A percentile compares a stretch with the other conserved stretches of the same genome.
phyloP scores from a whole-genome alignment of 2,888 invertebrate genomes.

The Platerodrilus igneus region DNA sequence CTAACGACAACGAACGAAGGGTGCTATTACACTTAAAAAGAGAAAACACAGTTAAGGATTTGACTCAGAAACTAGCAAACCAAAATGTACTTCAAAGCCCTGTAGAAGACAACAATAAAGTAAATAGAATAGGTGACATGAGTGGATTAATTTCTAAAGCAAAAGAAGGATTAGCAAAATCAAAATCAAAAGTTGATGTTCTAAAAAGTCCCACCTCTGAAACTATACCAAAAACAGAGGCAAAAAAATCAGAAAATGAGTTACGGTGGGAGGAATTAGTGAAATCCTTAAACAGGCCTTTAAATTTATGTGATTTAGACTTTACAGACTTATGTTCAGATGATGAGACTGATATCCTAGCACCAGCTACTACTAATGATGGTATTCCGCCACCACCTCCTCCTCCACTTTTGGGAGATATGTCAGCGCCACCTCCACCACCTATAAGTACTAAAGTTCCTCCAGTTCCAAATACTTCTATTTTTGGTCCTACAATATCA shows the following conservation, averaged over 20 bases:
- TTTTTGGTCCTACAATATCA: conserved; percentile 45
- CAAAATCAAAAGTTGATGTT: conserved; percentile 76
- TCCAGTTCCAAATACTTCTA: conserved; percentile 48
- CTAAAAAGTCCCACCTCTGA: conserved; percentile 67
- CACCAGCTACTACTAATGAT: conserved; percentile 60
- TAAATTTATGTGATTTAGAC: conserved; percentile 90
- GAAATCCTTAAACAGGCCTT: conserved; percentile 54
- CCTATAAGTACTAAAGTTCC: conserved; percentile 48
- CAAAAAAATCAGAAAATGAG: conserved; percentile 88
- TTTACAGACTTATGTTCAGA: conserved; percentile 89
- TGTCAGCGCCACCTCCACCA: conserved; percentile 53
- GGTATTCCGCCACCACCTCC: conserved; percentile 78
- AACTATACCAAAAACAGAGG: conserved; percentile 57
- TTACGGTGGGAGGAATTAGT: conserved; percentile 93
- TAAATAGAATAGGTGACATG: conserved; percentile 72
- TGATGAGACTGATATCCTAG: conserved; percentile 78
- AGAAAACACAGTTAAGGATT: conserved; percentile 83
- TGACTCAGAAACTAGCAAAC: conserved; percentile 78
- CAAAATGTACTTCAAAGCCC: conserved; percentile 57
- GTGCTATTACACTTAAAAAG: conserved; percentile 67
- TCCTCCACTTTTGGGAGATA: conserved; percentile 52
- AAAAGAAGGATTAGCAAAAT: conserved; percentile 84
- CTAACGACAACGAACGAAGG: conserved; percentile 51
- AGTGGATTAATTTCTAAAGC: conserved; percentile 89
- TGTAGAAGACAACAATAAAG: conserved; percentile 56